Conservation (phyloP, 2,113 vertebrate genomes). For the Notothenia rossii region DNA sequence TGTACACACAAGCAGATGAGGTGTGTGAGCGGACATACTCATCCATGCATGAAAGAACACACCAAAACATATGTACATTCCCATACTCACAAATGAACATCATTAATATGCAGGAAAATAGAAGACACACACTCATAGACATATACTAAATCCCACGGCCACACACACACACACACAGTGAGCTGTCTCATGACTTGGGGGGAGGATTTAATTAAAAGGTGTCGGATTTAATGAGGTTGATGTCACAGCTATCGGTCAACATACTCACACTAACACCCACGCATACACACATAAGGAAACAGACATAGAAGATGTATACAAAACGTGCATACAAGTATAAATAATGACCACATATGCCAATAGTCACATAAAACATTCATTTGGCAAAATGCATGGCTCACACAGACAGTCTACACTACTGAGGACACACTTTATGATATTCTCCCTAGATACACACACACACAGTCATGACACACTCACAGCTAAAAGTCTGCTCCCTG, state of each 20-base stretch:
- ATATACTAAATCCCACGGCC: not conserved
- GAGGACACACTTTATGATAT: conserved; percentile 35
- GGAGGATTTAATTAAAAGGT: conserved; percentile 61
- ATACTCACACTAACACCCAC: not conserved
- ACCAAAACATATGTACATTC: not conserved
- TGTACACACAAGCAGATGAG: conserved; percentile 9
- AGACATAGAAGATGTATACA: not conserved
- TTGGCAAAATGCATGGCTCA: not conserved
- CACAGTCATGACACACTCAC: conserved; percentile 4
- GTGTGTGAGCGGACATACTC: not conserved
- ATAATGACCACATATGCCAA: not conserved
- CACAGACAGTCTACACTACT: not conserved
- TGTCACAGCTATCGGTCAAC: conserved; percentile 21
- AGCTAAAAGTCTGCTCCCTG: conserved; percentile 27
- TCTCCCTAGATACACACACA: conserved; percentile 9
- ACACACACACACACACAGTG: conserved; percentile 15
- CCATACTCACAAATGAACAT: not conserved
- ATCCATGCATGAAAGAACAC: conserved; percentile 4
- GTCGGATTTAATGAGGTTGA: conserved; percentile 50
- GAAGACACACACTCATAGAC: not conserved
- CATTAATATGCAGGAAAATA: not conserved
- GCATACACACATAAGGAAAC: not conserved
- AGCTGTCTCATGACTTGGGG: not conserved
- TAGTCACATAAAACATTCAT: not conserved
- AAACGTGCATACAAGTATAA: not conserved